Evolutionary conservation across 2,888 invertebrate genomes (phyloP), one percentile per base, ranked within the genome.

Genomic region (Cerastis rubricosa): DNA sequence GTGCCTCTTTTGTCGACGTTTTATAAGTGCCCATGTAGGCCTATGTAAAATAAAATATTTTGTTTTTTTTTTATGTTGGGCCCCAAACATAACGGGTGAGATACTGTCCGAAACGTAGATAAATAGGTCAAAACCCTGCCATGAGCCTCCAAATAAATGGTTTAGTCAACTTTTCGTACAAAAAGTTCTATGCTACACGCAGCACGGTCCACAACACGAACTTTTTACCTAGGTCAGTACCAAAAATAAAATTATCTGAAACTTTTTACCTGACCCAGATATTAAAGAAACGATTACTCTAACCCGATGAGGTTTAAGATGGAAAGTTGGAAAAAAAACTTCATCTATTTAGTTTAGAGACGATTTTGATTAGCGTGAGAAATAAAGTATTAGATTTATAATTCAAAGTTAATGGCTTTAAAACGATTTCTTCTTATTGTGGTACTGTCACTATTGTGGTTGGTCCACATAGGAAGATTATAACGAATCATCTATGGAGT

Each of bases 311-410:
- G 47, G 45, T 71, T 70, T 64, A 22, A 72, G 40, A 73, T 25
- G 63, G 81, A 83, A 80, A 84, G 76, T 77, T 54, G 8, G 29
- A 45, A 84, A 75, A 71, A 83, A 84, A 84, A n/a, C 64, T 49
- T 12, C 19, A 7, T 14, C 35, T 59, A 43, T 74, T 74, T 75
- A 84, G 54, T 45, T 25, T 54, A 72, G 71, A 51, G 51, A 65
- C 54, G 49, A 68, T 57, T 67, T 71, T 81, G 77, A 85, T 81
- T 67, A 54, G 67, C 85, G 77, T 77, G 77, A 81, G 85, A 83
- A 85, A 72, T 72, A 69, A 76, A 61, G 71, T 77, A 73, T 73
- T 73, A 61, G 40, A 63, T 67, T 83, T 69, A 76, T 81, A 81
- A 85, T 73, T 68, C 45, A 71, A 81, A 73, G 22, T 77, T 85